Base-by-base conservation (phyloP, 2,797 vertebrate species). In the Synaphobranchus kaupii region DNA sequence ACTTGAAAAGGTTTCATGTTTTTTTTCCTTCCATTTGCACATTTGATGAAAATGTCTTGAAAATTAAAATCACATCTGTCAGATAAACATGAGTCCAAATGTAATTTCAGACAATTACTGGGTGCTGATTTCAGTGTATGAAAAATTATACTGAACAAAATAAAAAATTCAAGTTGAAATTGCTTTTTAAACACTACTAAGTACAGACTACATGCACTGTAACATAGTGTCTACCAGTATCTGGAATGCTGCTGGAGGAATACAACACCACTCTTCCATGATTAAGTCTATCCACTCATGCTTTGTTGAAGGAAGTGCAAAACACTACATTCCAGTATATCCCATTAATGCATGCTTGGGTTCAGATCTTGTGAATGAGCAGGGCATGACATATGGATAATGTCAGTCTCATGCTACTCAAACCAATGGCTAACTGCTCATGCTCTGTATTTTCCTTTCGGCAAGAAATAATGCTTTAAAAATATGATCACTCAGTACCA, bases 361-460 rank as follows among this genome's bases (percentile, higher is more conserved):
- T 28, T 68, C 63, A n/a, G n/a, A 68, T 68, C n/a, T 68, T 6
- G 63, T 68, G 63, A 68, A 68, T 68, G 63, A 68, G 63, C n/a
- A 68, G 63, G 63, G n/a, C 9, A 68, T 68, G 63, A 28, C 63
- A n/a, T 68, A 68, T 68, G 63, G n/a, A 9, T 68, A 68, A 68
- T 10, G n/a, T 68, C 25, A n/a, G 25, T 68, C 25, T 28, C 63
- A 28, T 68, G 63, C 63, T 68, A n/a, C 63, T 68, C n/a, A 28
- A 68, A 68, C 63, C 63, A 68, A 2, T n/a, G 12, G 63, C 25
- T 12, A 15, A 28, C 25, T 28, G n/a, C n/a, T 68, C 63, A n/a
- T 68, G n/a, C 25, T 28, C 63, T 68, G 63, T 58, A 58, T 15
- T 58, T 58, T 20, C 56, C 56, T 58, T 15, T 58, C 56, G 17